Percentiles rank a stretch among this genome's conserved stretches.
Conservation (phyloP, 2,797 vertebrate species). For the Centropyge bicolor region DNA sequence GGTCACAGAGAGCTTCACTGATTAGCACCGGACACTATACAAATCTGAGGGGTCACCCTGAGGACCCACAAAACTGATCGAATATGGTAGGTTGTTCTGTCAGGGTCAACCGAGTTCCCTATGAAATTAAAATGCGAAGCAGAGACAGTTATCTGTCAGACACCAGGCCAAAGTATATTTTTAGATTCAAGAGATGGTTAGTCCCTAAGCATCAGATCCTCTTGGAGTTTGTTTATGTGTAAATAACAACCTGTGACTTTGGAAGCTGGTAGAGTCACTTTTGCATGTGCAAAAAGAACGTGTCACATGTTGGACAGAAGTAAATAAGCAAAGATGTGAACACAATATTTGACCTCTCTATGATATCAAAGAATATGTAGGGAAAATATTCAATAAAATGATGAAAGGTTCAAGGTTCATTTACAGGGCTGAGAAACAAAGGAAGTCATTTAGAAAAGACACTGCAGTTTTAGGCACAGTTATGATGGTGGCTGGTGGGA, state of each 20-base stretch:
- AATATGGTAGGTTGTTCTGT: neutral
- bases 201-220: slow-evolving; percentile 14
- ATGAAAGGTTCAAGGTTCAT: neutral
- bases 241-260: slow-evolving; percentile 32
- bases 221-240: slow-evolving; percentile 31
- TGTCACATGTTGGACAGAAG: neutral
- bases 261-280: neutral
- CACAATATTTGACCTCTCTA: neutral
- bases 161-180: slow-evolving; percentile 36
- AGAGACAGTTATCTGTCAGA: slow-evolving; percentile 21
- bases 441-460: neutral
- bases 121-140: slow-evolving; percentile 20
- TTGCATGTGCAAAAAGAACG: neutral
- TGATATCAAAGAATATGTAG: neutral
- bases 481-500: neutral
- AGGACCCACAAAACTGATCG: neutral
- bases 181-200: slow-evolving; percentile 12
- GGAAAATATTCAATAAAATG: neutral
- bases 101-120: slow-evolving; percentile 15
- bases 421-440: neutral
- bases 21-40: neutral
- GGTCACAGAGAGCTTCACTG: neutral
- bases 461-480: neutral
- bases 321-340: neutral
- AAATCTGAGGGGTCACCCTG: neutral